Base-by-base conservation (phyloP, 1,140 invertebrate genomes). In the Colletes gigas region DNA sequence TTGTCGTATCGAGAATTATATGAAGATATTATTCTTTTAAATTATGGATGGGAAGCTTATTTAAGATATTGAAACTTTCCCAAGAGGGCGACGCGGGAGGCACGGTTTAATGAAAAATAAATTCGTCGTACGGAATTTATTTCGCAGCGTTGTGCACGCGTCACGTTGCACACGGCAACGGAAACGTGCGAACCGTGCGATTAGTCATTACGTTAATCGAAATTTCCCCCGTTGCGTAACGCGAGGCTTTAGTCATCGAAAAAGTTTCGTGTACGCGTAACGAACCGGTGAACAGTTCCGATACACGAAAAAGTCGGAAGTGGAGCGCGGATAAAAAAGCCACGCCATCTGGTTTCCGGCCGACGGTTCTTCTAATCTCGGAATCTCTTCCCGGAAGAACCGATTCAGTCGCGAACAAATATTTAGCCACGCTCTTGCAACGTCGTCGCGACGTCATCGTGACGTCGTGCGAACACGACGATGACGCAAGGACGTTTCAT, bases 391-490 rank as follows among this genome's bases (percentile, higher is more conserved):
- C 52, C 55, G 82, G 84, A 87, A 87, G 74, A 65, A 78, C 54
- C 69, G 69, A 63, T 78, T 76, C 82, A 68, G 74, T 78, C 81
- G 72, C 39, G 79, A 30, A 47, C 78, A 87, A 88, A 89, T 89
- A 89, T 89, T 89, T 87, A 85, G 68, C 78, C 54, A 44, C 62
- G 44, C 15, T 72, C 30, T 52, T 62, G 66, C 83, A 73, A 50
- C 84, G 59, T 75, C 85, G 77, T 69, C 57, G 69, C 66, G 65
- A 86, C 88, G 85, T 87, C 83, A 89, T 65, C 66, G 78, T 89
- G 81, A 83, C 86, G 83, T 83, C 55, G 69, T 44, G 30, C 21
- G 62, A 59, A 60, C 6, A 0, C 66, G 52, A 80, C 65, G 77
- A 85, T 89, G 88, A 89, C 87, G 87, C 69, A 85, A 83, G 54